Evolutionary conservation across 2,888 invertebrate species (phyloP).

Genomic region (Cryptocheilus praepositus): DNA sequence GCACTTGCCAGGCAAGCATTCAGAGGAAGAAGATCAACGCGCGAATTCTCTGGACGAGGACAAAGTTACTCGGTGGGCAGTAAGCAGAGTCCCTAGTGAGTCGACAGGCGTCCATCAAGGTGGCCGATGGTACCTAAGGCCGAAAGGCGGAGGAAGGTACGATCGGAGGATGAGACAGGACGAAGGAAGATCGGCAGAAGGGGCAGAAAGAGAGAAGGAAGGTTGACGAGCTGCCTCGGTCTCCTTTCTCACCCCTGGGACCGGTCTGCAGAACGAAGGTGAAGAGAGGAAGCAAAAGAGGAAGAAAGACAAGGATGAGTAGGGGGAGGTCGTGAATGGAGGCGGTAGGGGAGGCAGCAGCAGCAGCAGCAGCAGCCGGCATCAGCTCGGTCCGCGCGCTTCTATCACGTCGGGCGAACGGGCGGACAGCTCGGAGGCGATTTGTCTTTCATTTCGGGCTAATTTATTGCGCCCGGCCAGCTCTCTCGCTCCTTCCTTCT

Average conservation of each 20-base stretch:
- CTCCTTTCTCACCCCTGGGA: constrained; percentile 55
- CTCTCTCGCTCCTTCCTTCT: constrained; percentile 57
- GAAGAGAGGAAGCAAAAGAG: constrained; percentile 34
- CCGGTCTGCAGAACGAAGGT: constrained; percentile 34
- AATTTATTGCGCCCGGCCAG: constrained; percentile 73
- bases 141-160: constrained; percentile 19
- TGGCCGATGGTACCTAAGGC: constrained; percentile 41
- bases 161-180: constrained; percentile 18
- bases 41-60: constrained; percentile 32
- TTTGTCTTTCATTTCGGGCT: constrained; percentile 75
- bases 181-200: constrained; percentile 26
- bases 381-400: constrained; percentile 69
- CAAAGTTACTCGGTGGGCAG: constrained; percentile 29
- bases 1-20: constrained; percentile 27
- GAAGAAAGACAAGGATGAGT: constrained; percentile 40
- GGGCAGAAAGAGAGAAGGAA: constrained; percentile 30
- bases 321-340: constrained; percentile 34
- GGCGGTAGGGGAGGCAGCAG: constrained; percentile 23
- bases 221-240: constrained; percentile 43
- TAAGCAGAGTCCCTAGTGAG: constrained; percentile 48
- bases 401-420: constrained; percentile 74
- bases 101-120: constrained; percentile 59
- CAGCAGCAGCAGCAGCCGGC: constrained; percentile 55
- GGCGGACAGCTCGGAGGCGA: constrained; percentile 74
- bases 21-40: constrained; percentile 19